Evolutionary conservation across 2,113 vertebrate species (phyloP), one percentile per base, ranked within the genome.

Genomic region (Daubentonia madagascariensis): DNA sequence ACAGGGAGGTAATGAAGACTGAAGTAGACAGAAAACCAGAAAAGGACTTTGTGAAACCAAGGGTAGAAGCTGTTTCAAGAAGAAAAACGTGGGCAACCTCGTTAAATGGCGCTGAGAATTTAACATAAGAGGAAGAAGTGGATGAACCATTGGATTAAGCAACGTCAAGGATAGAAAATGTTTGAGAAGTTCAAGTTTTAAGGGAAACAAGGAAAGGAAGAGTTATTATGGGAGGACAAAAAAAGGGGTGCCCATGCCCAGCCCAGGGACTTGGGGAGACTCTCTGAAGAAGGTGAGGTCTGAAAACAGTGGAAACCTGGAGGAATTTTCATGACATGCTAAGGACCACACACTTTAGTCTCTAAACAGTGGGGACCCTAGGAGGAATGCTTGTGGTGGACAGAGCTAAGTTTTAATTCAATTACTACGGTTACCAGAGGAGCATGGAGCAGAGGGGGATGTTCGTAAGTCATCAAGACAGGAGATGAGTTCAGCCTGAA

Each of bases 361-460:
- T 89, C 28, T 54, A 23, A 17, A 23, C 57, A 70, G 16, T 4
- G 8, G 67, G 30, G 43, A 63, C 65, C 70, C 45, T 5, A 4
- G 28, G 79, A 80, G 72, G 73, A 45, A 85, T 2, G 17, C 22
- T 16, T 2, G 4, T n/a, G 78, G 57, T 22, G 72, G 83, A 45
- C 30, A 85, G 52, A 76, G 32, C 23, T 54, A 80, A 61, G 54
- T 73, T 96, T 57, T 89, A 94, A 93, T 85, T 85, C 65, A 91
- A 89, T 96, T 68, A 61, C 85, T 75, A 50, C 54, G 92, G 95
- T 67, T n/a, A 96, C 67, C 57, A 43, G 70, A 50, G 37, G 50
- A 81, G 23, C 32, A 35, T 23, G 45, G 59, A 14, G 14, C 37
- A 23, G 6, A 4, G 13, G 40, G 9, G 2, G 5, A 13, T n/a